Percentiles rank a stretch among this genome's conserved stretches.
Conservation (phyloP, 1,140 invertebrate genomes). For the Brachionus plicatilis region DNA sequence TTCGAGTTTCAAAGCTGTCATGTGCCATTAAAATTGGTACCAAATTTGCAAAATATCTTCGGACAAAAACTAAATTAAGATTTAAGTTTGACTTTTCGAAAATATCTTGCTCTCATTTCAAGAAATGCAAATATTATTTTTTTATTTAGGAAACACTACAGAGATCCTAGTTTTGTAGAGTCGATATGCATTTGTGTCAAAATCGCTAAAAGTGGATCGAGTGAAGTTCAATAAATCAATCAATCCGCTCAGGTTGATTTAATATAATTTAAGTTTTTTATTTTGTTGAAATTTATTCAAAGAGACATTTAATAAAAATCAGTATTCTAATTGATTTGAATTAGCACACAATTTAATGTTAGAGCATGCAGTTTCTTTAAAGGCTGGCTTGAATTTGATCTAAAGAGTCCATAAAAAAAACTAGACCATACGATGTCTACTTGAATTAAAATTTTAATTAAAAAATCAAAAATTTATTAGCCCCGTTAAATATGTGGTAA, state of each 20-base stretch:
- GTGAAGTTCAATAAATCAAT: not conserved
- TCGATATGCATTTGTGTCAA: not conserved
- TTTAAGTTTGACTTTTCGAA: not conserved
- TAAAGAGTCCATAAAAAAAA: not conserved
- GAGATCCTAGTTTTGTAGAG: not conserved
- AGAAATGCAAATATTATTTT: conserved; percentile 1
- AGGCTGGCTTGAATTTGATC: not conserved
- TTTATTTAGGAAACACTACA: not conserved
- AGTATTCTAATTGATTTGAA: conserved; percentile 2
- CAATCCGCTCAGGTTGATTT: not conserved
- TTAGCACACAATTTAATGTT: not conserved
- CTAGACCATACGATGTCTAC: not conserved
- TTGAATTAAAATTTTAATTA: not conserved
- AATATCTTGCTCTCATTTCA: not conserved
- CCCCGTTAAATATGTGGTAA: not conserved
- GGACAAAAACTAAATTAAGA: conserved; percentile 22
- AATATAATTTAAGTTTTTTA: not conserved
- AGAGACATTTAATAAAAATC: not conserved
- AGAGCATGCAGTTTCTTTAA: not conserved
- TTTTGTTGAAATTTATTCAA: not conserved
- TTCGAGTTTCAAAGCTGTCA: not conserved
- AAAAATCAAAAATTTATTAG: not conserved
- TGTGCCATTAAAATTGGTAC: not conserved
- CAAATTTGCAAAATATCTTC: conserved; percentile 2
- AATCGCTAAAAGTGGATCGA: not conserved